Base-by-base conservation (phyloP, 2,888 invertebrate species). In the Lithodes maja region DNA sequence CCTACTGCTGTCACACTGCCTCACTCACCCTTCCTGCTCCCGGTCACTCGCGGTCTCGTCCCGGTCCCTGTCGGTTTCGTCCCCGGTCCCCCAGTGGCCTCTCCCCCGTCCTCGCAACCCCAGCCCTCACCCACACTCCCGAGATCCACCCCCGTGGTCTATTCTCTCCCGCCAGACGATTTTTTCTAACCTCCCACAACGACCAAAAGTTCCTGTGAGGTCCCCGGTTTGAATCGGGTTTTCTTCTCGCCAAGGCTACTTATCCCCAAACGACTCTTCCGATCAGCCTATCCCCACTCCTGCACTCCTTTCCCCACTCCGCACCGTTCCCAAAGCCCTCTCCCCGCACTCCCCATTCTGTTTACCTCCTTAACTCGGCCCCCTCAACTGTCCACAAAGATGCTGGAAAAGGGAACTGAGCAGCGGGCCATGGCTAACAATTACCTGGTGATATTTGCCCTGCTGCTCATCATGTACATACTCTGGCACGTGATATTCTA, bases 391-490 rank as follows among this genome's bases (percentile, higher is more conserved):
- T 12, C 61, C 55, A 61, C 49, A 53, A 88, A 53, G 68, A 88
- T 88, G 88, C 68, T 88, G 78, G 88, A 78, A 53, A 78, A 88
- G 81, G 88, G 88, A n/a, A 88, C 88, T 9, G 88, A 88, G 33
- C 88, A 88, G 85, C 54, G 88, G 52, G 88, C 88, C 55, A 85
- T 88, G 88, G 84, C 84, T 71, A 88, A 88, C 68, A 88, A 88
- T 74, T 88, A 88, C 88, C 52, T 88, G 69, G 88, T 88, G 54
- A 88, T 88, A 71, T 88, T 88, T 71, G 80, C 81, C n/a, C 77
- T 88, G 68, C 85, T 88, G 7, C 74, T 88, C 61, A 74, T 88
- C 12, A 84, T 88, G 88, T 88, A 88, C 53, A 75, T 88, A 55
- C 17, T 88, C 50, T 88, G 81, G 74, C 88, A 88, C 33, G 80